A percentile compares a stretch with the other conserved stretches of the same genome.
These are phyloP conservation scores for Cyaniris semiargus DNA, from an alignment of 2,888 invertebrate species.

Conservation along the genomic window DNA sequence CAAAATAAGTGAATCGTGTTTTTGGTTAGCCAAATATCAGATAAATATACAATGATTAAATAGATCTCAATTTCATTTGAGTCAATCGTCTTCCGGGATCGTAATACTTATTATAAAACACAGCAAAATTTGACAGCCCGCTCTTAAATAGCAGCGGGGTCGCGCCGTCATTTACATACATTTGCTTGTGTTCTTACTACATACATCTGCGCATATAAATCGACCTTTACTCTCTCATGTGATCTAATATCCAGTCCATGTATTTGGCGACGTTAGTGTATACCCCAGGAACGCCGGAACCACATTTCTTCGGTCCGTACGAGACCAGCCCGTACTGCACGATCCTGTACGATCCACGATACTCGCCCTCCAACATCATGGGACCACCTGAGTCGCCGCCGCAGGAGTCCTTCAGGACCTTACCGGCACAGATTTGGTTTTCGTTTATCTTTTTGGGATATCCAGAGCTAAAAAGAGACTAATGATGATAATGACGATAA, in stretches of 20 bases:
- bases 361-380: constrained; percentile 56
- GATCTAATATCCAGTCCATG: constrained; percentile 60
- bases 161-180: too few species aligned
- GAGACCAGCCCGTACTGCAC: constrained; percentile 50
- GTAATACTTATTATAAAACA: too few species aligned
- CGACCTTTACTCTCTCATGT: constrained; percentile 40
- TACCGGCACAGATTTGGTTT: constrained; percentile 51
- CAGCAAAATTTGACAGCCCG: too few species aligned
- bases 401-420: constrained; percentile 78
- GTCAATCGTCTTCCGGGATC: too few species aligned
- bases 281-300: constrained; percentile 59
- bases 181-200: too few species aligned
- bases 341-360: constrained; percentile 37
- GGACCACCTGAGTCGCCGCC: constrained; percentile 85
- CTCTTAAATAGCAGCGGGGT: too few species aligned
- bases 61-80: too few species aligned
- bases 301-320: constrained; percentile 45
- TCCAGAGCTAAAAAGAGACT: not conserved
- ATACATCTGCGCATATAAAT: too few species aligned
- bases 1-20: too few species aligned
- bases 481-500: too few species aligned
- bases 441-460: not conserved
- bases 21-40: too few species aligned
- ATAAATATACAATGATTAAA: too few species aligned
- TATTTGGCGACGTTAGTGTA: constrained; percentile 63